Conservation (phyloP, 1,140 invertebrate genomes). For the Megalopta genalis region DNA sequence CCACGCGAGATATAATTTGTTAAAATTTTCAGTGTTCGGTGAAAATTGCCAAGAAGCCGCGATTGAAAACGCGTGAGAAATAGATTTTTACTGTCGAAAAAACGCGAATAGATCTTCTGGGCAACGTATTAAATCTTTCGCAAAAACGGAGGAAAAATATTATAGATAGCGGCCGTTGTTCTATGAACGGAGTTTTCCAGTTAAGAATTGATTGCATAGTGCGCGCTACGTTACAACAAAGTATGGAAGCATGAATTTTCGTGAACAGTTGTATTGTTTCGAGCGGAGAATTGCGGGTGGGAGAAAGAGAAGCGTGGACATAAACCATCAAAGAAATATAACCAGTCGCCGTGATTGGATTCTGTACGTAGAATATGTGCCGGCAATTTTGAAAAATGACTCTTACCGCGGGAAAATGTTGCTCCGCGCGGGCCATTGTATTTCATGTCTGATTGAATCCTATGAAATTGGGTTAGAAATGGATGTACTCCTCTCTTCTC, state of each 20-base stretch:
- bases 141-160: neutral
- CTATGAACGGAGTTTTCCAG: neutral
- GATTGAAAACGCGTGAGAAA: too few relatives aligned
- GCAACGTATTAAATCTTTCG: neutral
- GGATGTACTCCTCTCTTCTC: neutral
- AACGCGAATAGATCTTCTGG: too few relatives aligned
- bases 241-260: neutral
- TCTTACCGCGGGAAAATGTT: neutral
- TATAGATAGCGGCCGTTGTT: neutral
- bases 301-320: neutral
- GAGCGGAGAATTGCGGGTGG: neutral
- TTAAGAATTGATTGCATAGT: neutral
- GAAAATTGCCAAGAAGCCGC: too few relatives aligned
- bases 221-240: neutral
- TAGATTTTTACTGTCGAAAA: too few relatives aligned
- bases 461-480: neutral
- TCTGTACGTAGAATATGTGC: neutral
- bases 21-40: too few relatives aligned
- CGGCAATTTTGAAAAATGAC: constrained; percentile 7
- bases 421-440: neutral
- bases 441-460: neutral
- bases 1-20: too few relatives aligned
- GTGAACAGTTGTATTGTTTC: neutral
- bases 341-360: constrained; percentile 10
- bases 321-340: constrained; percentile 11